Evolutionary conservation across 1,140 invertebrate genomes (phyloP), one percentile per base, ranked within the genome.

Genomic region (Bombus superbus): DNA sequence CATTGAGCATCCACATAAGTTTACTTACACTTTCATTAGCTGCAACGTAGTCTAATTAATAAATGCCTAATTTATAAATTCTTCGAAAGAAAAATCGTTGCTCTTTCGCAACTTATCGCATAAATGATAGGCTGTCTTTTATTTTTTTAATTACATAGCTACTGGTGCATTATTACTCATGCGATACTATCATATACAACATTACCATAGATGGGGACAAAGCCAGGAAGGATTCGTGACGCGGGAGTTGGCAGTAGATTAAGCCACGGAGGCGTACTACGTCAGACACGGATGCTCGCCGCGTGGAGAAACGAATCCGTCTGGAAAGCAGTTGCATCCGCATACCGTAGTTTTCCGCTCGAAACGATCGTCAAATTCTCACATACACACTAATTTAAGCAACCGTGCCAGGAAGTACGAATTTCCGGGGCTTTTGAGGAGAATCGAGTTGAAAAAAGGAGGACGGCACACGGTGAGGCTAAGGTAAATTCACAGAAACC

Each of bases 361-460:
- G 75, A 15, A 32, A 59, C 57, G 28, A 78, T 78, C 75, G 75
- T 78, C 57, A 64, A 64, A 78, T 78, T 78, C 59, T 78, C 75
- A 80, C 64, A 69, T 53, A 38, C 28, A 11, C 28, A 4, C 10
- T 79, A 80, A 69, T 80, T 80, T n/a, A 53, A 40, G 64, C 13
- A 53, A 47, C 64, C 28, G n/a, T 15, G 64, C 11, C 5, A 47
- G n/a, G 11, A 35, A 35, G 10, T 35, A 66, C 40, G 64, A 80
- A 80, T n/a, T 71, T 40, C 42, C 32, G 25, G 15, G 1, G 25
- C 32, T 69, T 72, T 80, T 47, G 68, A 80, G 28, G 53, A 32
- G 77, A 85, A 80, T 73, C 57, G 66, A 85, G 83, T 80, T 71
- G 76, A 80, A 62, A 80, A 84, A 62, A 57, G 35, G 64, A 47